phyloP scores from a whole-genome alignment of 2,888 invertebrate species.

The Lysandra bellargus region DNA sequence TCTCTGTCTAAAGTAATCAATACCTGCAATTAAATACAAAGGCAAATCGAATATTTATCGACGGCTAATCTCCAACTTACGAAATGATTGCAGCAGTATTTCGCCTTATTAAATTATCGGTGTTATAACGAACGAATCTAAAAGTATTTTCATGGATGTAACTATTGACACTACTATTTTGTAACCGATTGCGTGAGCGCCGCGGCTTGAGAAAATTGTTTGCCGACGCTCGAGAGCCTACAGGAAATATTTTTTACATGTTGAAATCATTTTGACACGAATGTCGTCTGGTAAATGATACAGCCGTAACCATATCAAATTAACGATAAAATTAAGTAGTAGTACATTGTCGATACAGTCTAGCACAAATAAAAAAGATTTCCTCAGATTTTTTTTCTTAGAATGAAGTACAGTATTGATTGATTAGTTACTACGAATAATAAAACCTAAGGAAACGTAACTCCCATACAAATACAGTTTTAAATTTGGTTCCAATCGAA shows the following conservation, averaged over 20 bases:
- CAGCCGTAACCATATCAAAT: slow-evolving; percentile 2
- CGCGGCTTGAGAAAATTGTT: slow-evolving; percentile 30
- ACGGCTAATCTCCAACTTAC: neutral
- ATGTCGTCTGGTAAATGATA: slow-evolving; percentile 17
- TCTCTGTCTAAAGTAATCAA: slow-evolving; percentile 24
- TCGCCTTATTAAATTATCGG: slow-evolving; percentile 32
- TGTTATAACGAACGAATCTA: slow-evolving; percentile 25
- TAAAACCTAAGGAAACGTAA: no score
- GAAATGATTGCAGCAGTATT: neutral
- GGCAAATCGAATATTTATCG: slow-evolving; percentile 13
- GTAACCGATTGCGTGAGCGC: slow-evolving; percentile 40
- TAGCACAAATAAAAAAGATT: neutral
- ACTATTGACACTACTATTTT: slow-evolving; percentile 41
- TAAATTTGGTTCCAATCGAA: no score
- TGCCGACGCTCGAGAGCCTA: slow-evolving; percentile 18
- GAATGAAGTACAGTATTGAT: no score
- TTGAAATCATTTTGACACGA: slow-evolving; percentile 14
- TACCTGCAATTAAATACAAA: slow-evolving; percentile 27
- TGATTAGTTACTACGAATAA: no score
- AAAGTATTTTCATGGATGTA: slow-evolving; percentile 42
- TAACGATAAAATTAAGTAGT: neutral
- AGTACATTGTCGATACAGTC: neutral
- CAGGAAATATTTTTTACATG: slow-evolving; percentile 23
- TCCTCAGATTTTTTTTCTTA: no score
- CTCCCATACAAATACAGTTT: no score